Conservation (phyloP, 2,113 vertebrate species). For the Hystrix brachyura region DNA sequence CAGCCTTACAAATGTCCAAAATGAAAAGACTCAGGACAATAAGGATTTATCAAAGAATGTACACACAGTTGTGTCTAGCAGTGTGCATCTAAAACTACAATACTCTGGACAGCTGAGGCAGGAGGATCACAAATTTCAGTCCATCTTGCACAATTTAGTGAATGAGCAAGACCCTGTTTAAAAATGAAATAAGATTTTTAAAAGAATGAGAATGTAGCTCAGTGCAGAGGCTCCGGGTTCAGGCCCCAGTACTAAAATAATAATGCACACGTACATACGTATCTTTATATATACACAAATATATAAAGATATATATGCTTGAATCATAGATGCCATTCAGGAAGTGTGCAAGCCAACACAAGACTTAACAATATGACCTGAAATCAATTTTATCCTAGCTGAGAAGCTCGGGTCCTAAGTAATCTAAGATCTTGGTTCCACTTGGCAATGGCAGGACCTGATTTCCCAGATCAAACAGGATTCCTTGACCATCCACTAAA, state of each 20-base stretch:
- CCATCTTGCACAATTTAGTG: not conserved
- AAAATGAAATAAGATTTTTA: not conserved
- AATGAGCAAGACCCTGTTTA: not conserved
- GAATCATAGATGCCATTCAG: not conserved
- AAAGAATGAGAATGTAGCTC: not conserved
- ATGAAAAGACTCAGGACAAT: not conserved
- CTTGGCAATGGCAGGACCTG: not conserved
- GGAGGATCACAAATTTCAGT: not conserved
- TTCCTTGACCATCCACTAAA: not conserved
- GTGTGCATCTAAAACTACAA: not conserved
- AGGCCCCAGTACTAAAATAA: not conserved
- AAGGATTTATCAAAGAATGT: not conserved
- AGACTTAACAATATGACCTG: not conserved
- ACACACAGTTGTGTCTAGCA: not conserved
- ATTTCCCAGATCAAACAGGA: not conserved
- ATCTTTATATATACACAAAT: not conserved
- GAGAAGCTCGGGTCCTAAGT: not conserved
- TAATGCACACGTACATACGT: not conserved
- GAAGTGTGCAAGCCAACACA: not conserved
- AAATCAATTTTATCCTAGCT: slow-evolving; percentile 1
- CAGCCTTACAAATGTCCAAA: slow-evolving; percentile 62
- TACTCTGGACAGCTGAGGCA: not conserved
- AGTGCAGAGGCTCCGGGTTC: not conserved
- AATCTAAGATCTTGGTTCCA: not conserved
- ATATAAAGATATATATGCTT: not conserved